phyloP scores from a whole-genome alignment of 1,140 invertebrate species.

The Drosophila malerkotliana region DNA sequence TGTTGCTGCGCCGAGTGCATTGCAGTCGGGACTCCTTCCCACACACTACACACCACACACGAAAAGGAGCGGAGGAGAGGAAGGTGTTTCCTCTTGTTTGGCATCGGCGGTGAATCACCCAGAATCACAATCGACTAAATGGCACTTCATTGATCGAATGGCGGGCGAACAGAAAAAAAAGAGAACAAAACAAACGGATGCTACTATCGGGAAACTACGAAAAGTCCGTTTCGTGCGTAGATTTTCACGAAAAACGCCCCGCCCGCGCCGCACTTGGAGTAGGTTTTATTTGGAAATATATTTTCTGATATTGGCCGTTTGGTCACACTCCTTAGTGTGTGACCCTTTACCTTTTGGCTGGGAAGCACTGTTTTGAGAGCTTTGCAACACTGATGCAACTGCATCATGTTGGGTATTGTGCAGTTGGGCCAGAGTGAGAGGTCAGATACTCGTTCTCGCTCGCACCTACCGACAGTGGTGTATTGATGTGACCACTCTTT shows the following conservation, averaged over 20 bases:
- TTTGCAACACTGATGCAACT: too few species aligned
- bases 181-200: constrained; percentile 49
- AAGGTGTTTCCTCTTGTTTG: constrained; percentile 8
- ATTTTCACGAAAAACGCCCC: constrained; percentile 59
- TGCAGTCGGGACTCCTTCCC: constrained; percentile 12
- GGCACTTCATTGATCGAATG: constrained; percentile 11
- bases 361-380: neutral
- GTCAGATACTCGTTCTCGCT: too few species aligned
- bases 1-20: constrained; percentile 42
- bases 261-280: constrained; percentile 38
- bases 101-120: constrained; percentile 32
- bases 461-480: constrained; percentile 1
- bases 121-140: constrained; percentile 18
- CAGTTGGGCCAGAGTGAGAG: too few species aligned
- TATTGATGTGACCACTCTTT: constrained; percentile 15
- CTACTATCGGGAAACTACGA: constrained; percentile 52
- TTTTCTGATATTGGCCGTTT: too few species aligned
- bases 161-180: constrained; percentile 42
- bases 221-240: constrained; percentile 57
- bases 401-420: too few species aligned
- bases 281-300: too few species aligned
- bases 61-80: neutral
- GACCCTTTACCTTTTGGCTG: neutral
- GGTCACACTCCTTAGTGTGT: too few species aligned
- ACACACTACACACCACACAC: constrained; percentile 6